Evolutionary conservation across 2,113 vertebrate genomes (phyloP), one percentile per base, ranked within the genome.

Genomic region (Columba janthina): DNA sequence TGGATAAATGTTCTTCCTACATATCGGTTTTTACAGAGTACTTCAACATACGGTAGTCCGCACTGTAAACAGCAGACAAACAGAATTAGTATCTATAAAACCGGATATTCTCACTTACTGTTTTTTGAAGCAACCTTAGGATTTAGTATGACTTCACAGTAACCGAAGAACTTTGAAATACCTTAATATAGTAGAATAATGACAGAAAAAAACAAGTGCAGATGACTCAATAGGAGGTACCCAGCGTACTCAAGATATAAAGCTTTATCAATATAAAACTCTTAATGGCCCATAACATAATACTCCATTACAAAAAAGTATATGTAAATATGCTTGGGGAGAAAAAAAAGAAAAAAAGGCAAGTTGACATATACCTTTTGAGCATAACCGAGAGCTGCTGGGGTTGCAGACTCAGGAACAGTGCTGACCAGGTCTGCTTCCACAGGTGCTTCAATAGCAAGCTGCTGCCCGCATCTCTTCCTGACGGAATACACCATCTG

Each of bases 401-500:
- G 99, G 1, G 99, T 99, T 6, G 99, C 99, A 42, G 99, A 99
- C 96, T 99, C 99, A 1, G 99, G 99, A 76, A 99, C 99, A 5
- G 99, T 99, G 98, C 99, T 99, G 93, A 99, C 99, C 94, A 99
- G 94, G 76, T 99, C 99, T 29, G 98, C 99, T 64, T 99, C 98
- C 85, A 99, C 99, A 0, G 99, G 99, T 19, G 99, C 98, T 97
- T 99, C 99, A 7, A 99, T 98, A 40, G 99, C 99, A 64, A 99
- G 97, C 97, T 99, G 99, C 86, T 98, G 98, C 64, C 99, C 99
- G 32, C 99, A 99, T 82, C 99, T 98, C 78, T 98, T 99, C 87
- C 99, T 98, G 61, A 99, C 99, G 2, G 99, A 99, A 93, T 99
- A 99, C 29, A 99, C 99, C 99, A 99, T 99, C 97, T 99, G 99